Conservation (phyloP, 2,113 vertebrate genomes). For the Mormyrus iriodes region DNA sequence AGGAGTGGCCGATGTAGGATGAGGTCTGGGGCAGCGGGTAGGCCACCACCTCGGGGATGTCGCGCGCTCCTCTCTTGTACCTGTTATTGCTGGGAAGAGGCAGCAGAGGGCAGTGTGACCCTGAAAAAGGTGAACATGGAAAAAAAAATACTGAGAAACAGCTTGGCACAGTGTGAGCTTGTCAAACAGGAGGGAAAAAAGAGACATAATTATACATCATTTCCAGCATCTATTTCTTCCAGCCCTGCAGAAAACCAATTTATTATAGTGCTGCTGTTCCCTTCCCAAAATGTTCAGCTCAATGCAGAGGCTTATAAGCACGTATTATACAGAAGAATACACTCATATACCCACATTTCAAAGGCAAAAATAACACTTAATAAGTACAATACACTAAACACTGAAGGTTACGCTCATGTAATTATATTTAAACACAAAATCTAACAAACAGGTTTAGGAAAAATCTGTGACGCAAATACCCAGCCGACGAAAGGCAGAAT, state of each 20-base stretch:
- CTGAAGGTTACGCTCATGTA: background rate
- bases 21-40: conserved; percentile 88
- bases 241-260: background rate
- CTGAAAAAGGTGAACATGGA: conserved; percentile 50
- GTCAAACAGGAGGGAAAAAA: conserved; percentile 3
- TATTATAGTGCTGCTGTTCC: background rate
- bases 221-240: conserved; percentile 20
- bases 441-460: background rate
- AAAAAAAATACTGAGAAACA: background rate
- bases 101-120: conserved; percentile 80
- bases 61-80: conserved; percentile 79
- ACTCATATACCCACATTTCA: background rate
- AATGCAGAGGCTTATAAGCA: background rate
- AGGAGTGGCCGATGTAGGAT: conserved; percentile 76
- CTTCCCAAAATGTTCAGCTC: background rate
- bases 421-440: background rate
- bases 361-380: background rate
- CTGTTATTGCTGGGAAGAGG: conserved; percentile 78
- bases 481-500: background rate
- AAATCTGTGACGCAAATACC: background rate
- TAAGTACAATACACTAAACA: background rate
- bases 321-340: background rate
- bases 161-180: conserved; percentile 2
- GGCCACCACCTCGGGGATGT: conserved; percentile 84
- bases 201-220: conserved; percentile 30